Percentiles rank a stretch among this genome's conserved stretches.
These are phyloP conservation scores for Dynastes tityus DNA, from an alignment of 2,888 invertebrate species.

Conservation along the genomic window DNA sequence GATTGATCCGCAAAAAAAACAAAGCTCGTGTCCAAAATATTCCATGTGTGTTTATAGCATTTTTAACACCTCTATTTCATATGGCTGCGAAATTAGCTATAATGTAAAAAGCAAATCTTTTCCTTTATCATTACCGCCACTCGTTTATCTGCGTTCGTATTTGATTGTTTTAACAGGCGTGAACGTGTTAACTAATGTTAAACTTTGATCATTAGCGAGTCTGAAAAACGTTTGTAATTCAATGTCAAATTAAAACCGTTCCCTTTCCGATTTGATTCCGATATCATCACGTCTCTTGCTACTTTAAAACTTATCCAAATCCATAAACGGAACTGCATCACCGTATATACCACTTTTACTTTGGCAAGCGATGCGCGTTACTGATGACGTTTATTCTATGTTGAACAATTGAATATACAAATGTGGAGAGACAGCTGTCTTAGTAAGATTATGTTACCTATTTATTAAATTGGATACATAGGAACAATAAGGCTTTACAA, in stretches of 20 bases:
- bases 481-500: no score
- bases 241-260: slow-evolving; percentile 12
- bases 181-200: slow-evolving; percentile 6
- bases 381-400: no score
- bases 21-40: neutral
- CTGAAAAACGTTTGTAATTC: slow-evolving; percentile 1
- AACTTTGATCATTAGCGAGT: slow-evolving; percentile 32
- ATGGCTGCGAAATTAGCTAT: neutral
- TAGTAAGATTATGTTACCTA: no score
- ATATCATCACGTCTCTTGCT: neutral
- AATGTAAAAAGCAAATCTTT: slow-evolving; percentile 28
- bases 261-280: neutral
- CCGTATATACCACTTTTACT: no score
- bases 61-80: neutral
- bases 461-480: no score
- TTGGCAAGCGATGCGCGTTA: no score
- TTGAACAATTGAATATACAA: no score
- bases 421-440: no score
- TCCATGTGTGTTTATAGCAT: slow-evolving; percentile 1
- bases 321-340: no score
- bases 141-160: neutral
- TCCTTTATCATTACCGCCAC: slow-evolving; percentile 17
- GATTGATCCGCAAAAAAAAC: neutral
- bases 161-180: slow-evolving; percentile 21
- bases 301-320: no score